phyloP scores from a whole-genome alignment of 2,888 invertebrate genomes.

The Cancer borealis region DNA sequence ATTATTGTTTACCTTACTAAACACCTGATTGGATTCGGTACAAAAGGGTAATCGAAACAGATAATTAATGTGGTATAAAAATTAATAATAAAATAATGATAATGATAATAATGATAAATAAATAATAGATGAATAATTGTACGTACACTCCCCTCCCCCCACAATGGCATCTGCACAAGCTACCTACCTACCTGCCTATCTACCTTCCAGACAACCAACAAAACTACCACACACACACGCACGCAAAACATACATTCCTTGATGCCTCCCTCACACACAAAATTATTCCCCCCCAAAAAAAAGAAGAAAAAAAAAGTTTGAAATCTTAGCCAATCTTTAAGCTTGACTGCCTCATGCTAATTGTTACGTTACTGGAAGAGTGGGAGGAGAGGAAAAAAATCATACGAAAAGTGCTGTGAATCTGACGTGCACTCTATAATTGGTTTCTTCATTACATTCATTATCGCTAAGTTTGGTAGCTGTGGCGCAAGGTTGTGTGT shows the following conservation, averaged over 20 bases:
- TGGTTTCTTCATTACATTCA: background rate
- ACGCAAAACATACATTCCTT: background rate
- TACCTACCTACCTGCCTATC: background rate
- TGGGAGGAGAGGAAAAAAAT: background rate
- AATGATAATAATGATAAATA: background rate
- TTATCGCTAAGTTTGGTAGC: constrained; percentile 18
- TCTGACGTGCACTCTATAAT: background rate
- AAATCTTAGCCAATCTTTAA: constrained; percentile 6
- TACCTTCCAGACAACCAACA: background rate
- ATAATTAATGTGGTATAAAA: no score
- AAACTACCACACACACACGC: background rate
- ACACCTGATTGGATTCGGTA: background rate
- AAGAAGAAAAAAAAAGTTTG: background rate
- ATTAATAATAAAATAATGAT: background rate
- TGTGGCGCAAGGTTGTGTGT: background rate
- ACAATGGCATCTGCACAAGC: background rate
- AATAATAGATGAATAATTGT: background rate
- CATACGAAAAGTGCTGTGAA: background rate
- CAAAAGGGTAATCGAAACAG: no score
- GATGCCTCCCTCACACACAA: background rate
- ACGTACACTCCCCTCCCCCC: no score
- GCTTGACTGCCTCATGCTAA: constrained; percentile 24
- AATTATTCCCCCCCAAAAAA: background rate
- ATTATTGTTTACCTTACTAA: background rate
- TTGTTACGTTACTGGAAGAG: background rate